Base-by-base conservation (phyloP, 2,888 invertebrate genomes). In the Diaphora mendica region DNA sequence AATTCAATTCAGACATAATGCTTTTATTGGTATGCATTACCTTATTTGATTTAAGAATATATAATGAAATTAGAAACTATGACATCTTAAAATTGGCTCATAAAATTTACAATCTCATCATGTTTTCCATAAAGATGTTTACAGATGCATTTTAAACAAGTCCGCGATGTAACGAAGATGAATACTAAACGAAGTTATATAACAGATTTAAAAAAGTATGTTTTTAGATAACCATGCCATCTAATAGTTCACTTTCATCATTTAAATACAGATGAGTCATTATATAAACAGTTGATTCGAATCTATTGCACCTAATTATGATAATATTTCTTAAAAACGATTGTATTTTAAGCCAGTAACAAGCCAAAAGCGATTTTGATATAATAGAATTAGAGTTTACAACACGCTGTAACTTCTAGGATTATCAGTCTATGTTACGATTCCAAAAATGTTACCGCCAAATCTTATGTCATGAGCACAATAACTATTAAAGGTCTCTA, bases 71-170 rank as follows among this genome's bases (percentile, higher is more conserved):
- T 70, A 73, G 64, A 77, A 76, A 75, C 51, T 2, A 73, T 62
- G 35, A 17, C 59, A 23, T 71, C 68, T 51, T n/a, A 39, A 70
- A 76, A 64, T 26, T 44, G 64, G 20, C 33, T 62, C 23, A 78
- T 51, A 75, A 68, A 70, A 71, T 78, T 72, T 66, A 78, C 71
- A 72, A 71, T 66, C 73, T 76, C 70, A 80, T 70, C 71, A 33
- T 72, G 64, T 62, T 83, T 79, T 77, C 74, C 74, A 74, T 78
- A 74, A 72, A 64, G 11, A 73, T 39, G 68, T 69, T 26, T 64
- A 75, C 33, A 55, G 51, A 72, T 77, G 75, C 64, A 75, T 77
- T 79, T 77, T 76, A 68, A 75, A 75, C 70, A 73, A 23, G 39
- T 55, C 35, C 39, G 39, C 68, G 64, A 66, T 70, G 70, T 64